These are phyloP conservation scores for Drosophila suboccidentalis DNA, from an alignment of 2,888 invertebrate genomes.

Conservation along the genomic window DNA sequence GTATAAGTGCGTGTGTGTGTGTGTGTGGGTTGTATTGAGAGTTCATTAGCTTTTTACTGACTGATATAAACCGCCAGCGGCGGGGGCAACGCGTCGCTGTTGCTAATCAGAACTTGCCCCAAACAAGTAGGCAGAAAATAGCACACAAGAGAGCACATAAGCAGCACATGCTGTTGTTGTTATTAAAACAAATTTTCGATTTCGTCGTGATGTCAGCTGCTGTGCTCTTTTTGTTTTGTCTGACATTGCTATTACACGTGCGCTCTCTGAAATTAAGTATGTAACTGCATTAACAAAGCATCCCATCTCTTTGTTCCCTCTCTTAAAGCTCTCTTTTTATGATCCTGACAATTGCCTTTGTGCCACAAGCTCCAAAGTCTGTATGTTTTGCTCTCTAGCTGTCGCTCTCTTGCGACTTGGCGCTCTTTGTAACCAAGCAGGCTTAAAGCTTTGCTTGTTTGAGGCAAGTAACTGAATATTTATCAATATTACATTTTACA, in stretches of 20 bases:
- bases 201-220: conserved; percentile 35
- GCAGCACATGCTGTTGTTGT: conserved; percentile 32
- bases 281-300: neutral
- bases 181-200: conserved; percentile 37
- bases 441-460: conserved; percentile 30
- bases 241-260: conserved; percentile 16
- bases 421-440: conserved; percentile 40
- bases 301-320: neutral
- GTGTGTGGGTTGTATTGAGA: conserved; percentile 34
- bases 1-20: conserved; percentile 15
- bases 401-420: conserved; percentile 1
- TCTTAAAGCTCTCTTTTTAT: conserved; percentile 2
- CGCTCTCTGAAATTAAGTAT: neutral
- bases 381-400: conserved; percentile 9
- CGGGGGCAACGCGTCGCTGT: conserved; percentile 33
- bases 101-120: conserved; percentile 73
- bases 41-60: conserved; percentile 65
- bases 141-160: conserved; percentile 35
- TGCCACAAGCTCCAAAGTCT: conserved; percentile 28
- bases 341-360: conserved; percentile 16
- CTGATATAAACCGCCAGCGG: conserved; percentile 11
- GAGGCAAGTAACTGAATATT: conserved; percentile 32
- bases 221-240: conserved; percentile 8
- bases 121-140: conserved; percentile 54
- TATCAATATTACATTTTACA: conserved; percentile 18